These are phyloP conservation scores for Mus pahari DNA, from an alignment of 2,113 vertebrate species.

Conservation along the genomic window DNA sequence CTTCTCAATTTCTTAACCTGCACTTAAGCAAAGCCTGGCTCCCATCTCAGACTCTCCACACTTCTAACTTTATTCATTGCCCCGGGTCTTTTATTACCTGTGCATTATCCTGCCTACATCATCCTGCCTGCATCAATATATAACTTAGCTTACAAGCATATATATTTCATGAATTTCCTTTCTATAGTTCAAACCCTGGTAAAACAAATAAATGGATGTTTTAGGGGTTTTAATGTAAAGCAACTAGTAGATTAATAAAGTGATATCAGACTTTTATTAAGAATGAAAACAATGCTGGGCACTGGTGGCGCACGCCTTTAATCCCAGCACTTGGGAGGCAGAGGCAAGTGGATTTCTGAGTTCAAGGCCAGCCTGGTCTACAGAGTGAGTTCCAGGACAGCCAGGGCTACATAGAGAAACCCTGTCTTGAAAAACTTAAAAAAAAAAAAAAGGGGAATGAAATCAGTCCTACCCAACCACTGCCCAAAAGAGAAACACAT, in stretches of 20 bases:
- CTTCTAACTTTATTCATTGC: not conserved
- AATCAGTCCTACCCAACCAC: not conserved
- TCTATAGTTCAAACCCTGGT: conserved; percentile 38
- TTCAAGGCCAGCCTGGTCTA: too few relatives aligned
- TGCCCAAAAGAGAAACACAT: conserved; percentile 38
- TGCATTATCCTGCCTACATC: not conserved
- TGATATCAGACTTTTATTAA: conserved; percentile 22
- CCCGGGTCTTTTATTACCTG: not conserved
- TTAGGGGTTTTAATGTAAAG: conserved; percentile 51
- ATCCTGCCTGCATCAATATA: not conserved
- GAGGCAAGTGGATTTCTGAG: too few relatives aligned
- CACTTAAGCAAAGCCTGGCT: conserved; percentile 43
- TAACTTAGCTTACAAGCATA: conserved; percentile 34
- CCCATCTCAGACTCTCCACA: conserved; percentile 43
- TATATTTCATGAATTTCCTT: conserved; percentile 23
- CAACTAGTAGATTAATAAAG: conserved; percentile 42
- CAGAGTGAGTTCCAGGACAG: too few relatives aligned
- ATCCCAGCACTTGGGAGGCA: too few relatives aligned
- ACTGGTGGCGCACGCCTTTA: too few relatives aligned
- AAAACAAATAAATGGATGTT: conserved; percentile 26
- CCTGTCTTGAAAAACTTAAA: too few relatives aligned
- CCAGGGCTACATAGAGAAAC: too few relatives aligned
- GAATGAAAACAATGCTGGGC: not conserved
- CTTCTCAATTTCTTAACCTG: not conserved
- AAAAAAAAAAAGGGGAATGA: not conserved